Conservation (phyloP, 2,888 invertebrate species). For the Schizotus pectinicornis region DNA sequence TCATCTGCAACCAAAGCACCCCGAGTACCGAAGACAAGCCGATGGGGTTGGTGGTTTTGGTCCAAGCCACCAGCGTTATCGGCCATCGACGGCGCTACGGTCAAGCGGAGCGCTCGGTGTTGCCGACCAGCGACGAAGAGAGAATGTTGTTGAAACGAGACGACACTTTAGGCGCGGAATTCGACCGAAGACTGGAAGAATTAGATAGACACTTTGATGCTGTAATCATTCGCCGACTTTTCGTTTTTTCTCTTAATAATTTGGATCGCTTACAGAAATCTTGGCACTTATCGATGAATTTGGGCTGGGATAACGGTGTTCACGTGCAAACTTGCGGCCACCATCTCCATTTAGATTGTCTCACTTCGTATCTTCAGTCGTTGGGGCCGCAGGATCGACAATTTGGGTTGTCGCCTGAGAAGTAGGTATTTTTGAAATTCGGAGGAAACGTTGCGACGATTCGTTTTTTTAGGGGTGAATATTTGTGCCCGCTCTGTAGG, state of each 20-base stretch:
- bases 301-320: constrained; percentile 91
- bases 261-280: constrained; percentile 63
- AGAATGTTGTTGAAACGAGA: constrained; percentile 63
- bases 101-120: constrained; percentile 63
- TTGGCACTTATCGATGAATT: constrained; percentile 79
- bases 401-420: constrained; percentile 74
- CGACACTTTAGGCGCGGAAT: constrained; percentile 75
- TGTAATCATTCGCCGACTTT: constrained; percentile 56
- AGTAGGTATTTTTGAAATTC: constrained; percentile 56
- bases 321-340: constrained; percentile 97
- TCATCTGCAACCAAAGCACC: constrained; percentile 91
- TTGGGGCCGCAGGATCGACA: constrained; percentile 79
- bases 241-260: constrained; percentile 10
- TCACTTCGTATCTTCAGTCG: constrained; percentile 88
- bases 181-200: constrained; percentile 78
- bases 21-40: constrained; percentile 83
- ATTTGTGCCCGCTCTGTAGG: constrained; percentile 93
- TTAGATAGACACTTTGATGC: constrained; percentile 78
- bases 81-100: constrained; percentile 71
- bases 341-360: constrained; percentile 93
- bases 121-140: constrained; percentile 72
- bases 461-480: constrained; percentile 73
- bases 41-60: constrained; percentile 87
- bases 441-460: too few relatives aligned
- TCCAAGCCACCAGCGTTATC: constrained; percentile 87